Evolutionary conservation across 2,797 vertebrate species (phyloP).

Genomic region (Urocyon cinereoargenteus): DNA sequence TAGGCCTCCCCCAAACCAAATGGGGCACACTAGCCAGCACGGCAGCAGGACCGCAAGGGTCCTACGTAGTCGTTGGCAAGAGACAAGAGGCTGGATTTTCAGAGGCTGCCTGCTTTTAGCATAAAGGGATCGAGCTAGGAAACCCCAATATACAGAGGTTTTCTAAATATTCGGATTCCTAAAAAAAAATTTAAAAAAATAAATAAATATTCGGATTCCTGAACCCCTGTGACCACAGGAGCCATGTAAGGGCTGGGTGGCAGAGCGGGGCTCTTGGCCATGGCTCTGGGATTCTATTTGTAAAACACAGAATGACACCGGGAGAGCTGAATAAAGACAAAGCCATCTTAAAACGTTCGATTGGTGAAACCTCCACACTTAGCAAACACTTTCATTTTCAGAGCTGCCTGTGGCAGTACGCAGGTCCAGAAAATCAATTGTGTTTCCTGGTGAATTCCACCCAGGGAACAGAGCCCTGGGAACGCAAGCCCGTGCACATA

Average conservation of each 20-base stretch:
- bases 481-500: accelerated
- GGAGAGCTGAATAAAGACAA: not conserved
- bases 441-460: constrained; percentile 10
- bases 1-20: accelerated
- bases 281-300: not conserved
- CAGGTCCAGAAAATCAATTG: constrained; percentile 12
- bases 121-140: not conserved
- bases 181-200: no score
- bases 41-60: not conserved
- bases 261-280: not conserved
- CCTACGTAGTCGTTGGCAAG: not conserved
- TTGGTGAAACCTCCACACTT: not conserved
- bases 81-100: not conserved
- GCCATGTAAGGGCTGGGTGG: not conserved
- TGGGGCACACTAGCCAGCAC: accelerated
- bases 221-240: not conserved
- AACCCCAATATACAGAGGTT: not conserved
- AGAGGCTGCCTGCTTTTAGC: not conserved
- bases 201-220: not conserved
- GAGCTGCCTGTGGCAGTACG: not conserved
- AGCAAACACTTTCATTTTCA: constrained; percentile 68
- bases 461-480: not conserved
- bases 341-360: not conserved
- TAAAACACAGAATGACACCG: not conserved
- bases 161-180: not conserved